Evolutionary conservation across 2,797 vertebrate species (phyloP).

Genomic region (Sorex maritimensis): DNA sequence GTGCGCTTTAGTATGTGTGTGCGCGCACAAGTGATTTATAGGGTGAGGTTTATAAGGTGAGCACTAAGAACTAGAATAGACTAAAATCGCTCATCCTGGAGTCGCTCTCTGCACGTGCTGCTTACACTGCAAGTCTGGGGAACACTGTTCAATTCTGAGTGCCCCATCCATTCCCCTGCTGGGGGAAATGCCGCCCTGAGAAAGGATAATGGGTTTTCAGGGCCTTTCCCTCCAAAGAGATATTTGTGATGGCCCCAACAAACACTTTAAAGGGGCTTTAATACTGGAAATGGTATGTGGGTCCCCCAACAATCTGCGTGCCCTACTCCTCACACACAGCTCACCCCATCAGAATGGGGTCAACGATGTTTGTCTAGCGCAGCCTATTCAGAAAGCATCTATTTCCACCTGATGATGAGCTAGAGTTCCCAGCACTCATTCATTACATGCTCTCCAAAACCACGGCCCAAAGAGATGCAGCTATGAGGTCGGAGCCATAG

Average conservation of each 20-base stretch:
- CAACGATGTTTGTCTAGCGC: no score
- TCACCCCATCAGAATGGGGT: background rate
- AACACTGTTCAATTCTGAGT: background rate
- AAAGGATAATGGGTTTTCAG: background rate
- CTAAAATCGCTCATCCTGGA: background rate
- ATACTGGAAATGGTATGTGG: background rate
- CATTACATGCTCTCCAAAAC: no score
- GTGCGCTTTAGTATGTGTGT: no score
- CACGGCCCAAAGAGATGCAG: no score
- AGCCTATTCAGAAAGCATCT: background rate
- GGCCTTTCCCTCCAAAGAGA: background rate
- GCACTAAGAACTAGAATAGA: background rate
- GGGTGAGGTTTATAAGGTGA: background rate
- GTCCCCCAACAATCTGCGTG: background rate
- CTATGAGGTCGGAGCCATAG: no score
- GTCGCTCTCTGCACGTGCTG: background rate
- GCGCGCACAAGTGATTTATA: no score
- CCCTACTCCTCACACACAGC: fast-evolving
- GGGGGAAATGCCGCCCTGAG: background rate
- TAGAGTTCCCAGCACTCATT: no score
- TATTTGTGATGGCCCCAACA: background rate
- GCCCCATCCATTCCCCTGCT: no score
- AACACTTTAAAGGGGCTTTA: background rate
- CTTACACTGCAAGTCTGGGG: background rate
- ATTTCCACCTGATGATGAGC: background rate